phyloP scores from a whole-genome alignment of 2,113 vertebrate genomes.

The Calyptommatus sinebrachiatus region DNA sequence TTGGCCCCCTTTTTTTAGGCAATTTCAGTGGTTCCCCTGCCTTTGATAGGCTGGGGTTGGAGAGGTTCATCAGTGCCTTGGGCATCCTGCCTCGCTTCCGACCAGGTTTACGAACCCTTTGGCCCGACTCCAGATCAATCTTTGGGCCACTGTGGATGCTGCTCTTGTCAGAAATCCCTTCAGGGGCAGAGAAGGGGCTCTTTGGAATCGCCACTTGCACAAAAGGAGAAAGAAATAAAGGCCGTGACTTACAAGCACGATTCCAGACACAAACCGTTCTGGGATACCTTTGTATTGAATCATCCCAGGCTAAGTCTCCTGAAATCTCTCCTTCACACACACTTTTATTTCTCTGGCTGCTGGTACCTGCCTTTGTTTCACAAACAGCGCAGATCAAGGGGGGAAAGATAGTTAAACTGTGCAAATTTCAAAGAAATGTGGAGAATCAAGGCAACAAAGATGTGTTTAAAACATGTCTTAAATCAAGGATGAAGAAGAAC shows the following conservation, averaged over 20 bases:
- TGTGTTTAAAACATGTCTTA: no score
- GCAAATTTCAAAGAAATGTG: no score
- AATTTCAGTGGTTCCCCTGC: conserved; percentile 88
- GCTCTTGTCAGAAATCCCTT: conserved; percentile 82
- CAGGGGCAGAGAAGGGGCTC: conserved; percentile 80
- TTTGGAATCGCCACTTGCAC: conserved; percentile 88
- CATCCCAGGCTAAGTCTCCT: not conserved
- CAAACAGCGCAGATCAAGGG: not conserved
- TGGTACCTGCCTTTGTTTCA: not conserved
- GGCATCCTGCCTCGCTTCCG: conserved; percentile 89
- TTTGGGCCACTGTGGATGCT: conserved; percentile 81
- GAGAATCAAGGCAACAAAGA: no score
- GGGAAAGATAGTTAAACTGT: not conserved
- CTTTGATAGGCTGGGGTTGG: conserved; percentile 75
- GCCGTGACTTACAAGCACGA: not conserved
- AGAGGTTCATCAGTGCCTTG: conserved; percentile 78
- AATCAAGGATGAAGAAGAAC: no score
- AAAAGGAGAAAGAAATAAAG: conserved; percentile 65
- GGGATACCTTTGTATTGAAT: not conserved
- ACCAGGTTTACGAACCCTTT: conserved; percentile 89
- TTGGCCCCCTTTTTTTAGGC: conserved; percentile 96
- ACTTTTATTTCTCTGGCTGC: not conserved
- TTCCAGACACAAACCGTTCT: not conserved
- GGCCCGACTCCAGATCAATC: conserved; percentile 79
- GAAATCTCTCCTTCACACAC: not conserved